Base-by-base conservation (phyloP, 2,113 vertebrate species). In the Triplophysa siluroides region DNA sequence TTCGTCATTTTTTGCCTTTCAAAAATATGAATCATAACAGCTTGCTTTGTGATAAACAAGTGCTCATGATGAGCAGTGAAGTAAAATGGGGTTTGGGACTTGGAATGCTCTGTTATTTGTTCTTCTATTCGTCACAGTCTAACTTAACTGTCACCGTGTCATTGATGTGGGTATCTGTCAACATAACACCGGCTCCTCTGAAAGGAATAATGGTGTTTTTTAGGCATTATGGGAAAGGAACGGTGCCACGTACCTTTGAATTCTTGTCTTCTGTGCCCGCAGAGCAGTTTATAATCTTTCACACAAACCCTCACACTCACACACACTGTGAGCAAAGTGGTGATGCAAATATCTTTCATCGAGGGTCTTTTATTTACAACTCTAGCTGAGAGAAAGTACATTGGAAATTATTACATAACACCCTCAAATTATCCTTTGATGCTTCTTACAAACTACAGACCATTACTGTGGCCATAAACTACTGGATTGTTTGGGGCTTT, bases 91-190 rank as follows among this genome's bases (percentile, higher is more conserved):
- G 72, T 41, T 58, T 41, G n/a, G 29, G 33, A 21, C 18, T 4
- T 33, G 69, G 50, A 72, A 38, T 58, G 69, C 26, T 72, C 19
- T 9, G 56, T 41, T 72, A 19, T 33, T n/a, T 61, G 71, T 21
- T 74, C 21, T 74, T 75, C 23, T 26, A 29, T 63, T 47, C 47
- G 2, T 62, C 41, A 62, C 21, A 63, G 58, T 61, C 54, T 24
- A 41, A 73, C 52, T 60, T 23, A 29, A 60, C 68, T 41, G 9
- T 26, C 41, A 8, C n/a, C 18, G 41, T 5, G 43, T 47, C 58
- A 75, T 8, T 61, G 72, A 62, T 75, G 21, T 75, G 14, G 58
- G 58, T 18, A 75, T 75, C 56, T 47, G 8, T 62, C 58, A 75
- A 75, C 58, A 75, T 41, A 47, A 62, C 24, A 62, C 33, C 19